Conservation (phyloP, 2,888 invertebrate species). For the Desoria tigrina region DNA sequence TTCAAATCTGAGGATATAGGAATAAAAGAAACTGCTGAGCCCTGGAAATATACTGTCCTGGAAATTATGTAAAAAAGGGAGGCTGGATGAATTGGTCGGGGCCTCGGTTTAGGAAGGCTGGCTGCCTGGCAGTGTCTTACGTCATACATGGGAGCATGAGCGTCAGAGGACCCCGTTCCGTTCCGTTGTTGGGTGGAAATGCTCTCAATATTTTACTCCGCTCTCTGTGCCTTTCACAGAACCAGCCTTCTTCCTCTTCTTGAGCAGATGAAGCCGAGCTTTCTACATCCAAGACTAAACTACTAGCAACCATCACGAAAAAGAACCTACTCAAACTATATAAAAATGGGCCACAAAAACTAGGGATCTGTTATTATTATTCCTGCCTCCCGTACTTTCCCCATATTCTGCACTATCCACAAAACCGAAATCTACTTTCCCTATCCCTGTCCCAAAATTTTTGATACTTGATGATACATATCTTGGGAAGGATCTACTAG, state of each 20-base stretch:
- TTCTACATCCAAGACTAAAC: background rate
- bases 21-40: background rate
- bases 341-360: too few species aligned
- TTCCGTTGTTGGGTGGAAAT: background rate
- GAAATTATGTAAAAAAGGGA: slow-evolving; percentile 4
- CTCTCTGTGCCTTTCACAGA: background rate
- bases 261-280: background rate
- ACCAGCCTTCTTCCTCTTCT: background rate
- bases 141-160: slow-evolving; percentile 8
- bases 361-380: too few species aligned
- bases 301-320: background rate
- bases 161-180: background rate
- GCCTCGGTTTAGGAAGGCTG: background rate
- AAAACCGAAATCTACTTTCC: too few species aligned
- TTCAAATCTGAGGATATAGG: too few species aligned
- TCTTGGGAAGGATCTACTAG: too few species aligned
- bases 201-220: slow-evolving; percentile 2
- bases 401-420: too few species aligned
- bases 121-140: background rate
- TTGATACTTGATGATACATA: too few species aligned
- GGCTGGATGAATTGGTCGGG: background rate
- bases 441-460: too few species aligned
- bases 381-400: too few species aligned
- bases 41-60: background rate
- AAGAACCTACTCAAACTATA: too few species aligned